These are phyloP conservation scores for Gisinianus flammeolus DNA, from an alignment of 2,888 invertebrate species.

Conservation along the genomic window DNA sequence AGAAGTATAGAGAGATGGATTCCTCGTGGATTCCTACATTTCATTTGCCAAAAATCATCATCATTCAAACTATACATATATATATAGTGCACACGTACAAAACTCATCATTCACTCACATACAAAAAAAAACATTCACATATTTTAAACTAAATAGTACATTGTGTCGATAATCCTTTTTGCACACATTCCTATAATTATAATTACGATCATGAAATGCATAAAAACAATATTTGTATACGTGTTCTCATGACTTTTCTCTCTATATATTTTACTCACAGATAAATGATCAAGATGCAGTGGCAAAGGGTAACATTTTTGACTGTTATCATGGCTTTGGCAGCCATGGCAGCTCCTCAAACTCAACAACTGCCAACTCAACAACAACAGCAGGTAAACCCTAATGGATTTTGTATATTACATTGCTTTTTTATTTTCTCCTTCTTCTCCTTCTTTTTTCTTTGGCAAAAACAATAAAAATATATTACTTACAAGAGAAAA, in stretches of 20 bases:
- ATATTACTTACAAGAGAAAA: no score
- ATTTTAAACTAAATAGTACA: not conserved
- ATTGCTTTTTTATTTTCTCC: no score
- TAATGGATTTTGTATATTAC: no score
- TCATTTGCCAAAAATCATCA: not conserved
- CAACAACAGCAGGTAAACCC: constrained; percentile 47
- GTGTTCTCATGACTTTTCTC: constrained; percentile 9
- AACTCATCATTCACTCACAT: no score
- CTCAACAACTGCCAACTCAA: constrained; percentile 56
- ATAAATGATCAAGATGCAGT: constrained; percentile 50
- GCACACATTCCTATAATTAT: not conserved
- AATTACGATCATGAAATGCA: not conserved
- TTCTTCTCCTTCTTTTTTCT: not conserved
- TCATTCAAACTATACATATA: not conserved
- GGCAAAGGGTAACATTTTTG: constrained; percentile 56
- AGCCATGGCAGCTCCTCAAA: constrained; percentile 57
- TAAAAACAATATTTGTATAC: no score
- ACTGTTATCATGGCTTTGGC: constrained; percentile 57
- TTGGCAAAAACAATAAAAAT: not conserved
- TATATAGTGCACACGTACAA: not conserved
- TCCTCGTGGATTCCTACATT: no score
- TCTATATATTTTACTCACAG: constrained; percentile 3
- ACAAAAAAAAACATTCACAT: not conserved
- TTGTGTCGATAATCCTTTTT: not conserved
- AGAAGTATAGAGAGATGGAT: not conserved